These are phyloP conservation scores for Machaerirhynchus nigripectus DNA, from an alignment of 2,113 vertebrate genomes.

Conservation along the genomic window DNA sequence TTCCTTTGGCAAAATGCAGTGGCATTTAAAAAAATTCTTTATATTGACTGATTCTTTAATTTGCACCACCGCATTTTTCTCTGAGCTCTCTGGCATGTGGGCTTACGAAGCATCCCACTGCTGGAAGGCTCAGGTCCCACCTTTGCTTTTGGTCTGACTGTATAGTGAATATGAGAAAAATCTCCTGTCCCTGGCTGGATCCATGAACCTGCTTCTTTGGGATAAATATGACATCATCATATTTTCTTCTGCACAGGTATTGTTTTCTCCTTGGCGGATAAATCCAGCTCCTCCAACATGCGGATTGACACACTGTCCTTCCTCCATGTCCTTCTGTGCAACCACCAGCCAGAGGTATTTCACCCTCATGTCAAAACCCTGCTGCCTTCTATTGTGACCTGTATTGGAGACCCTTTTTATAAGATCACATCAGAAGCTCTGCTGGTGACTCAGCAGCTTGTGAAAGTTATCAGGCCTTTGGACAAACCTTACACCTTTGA, in stretches of 20 bases:
- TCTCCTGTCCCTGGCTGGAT: not conserved
- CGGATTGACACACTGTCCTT: slow-evolving; percentile 88
- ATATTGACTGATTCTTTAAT: not conserved
- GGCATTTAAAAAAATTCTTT: not conserved
- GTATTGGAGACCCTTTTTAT: slow-evolving; percentile 88
- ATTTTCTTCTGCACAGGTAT: slow-evolving; percentile 71
- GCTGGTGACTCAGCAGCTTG: slow-evolving; percentile 86
- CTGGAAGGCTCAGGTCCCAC: not conserved
- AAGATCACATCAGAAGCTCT: slow-evolving; percentile 90
- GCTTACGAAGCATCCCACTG: not conserved
- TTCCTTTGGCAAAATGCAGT: not conserved
- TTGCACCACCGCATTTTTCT: not conserved
- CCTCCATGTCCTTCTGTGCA: slow-evolving; percentile 84
- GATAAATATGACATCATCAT: not conserved
- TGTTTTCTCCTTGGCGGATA: slow-evolving; percentile 87
- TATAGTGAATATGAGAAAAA: not conserved
- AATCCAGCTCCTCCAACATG: slow-evolving; percentile 89
- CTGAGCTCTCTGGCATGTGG: not conserved
- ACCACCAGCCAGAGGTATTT: slow-evolving; percentile 83
- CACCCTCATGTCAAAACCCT: slow-evolving; percentile 84
- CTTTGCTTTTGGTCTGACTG: not conserved
- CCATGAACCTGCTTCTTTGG: not conserved
- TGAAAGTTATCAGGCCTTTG: slow-evolving; percentile 82
- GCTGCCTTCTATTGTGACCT: slow-evolving; percentile 80
- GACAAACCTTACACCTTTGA: slow-evolving; percentile 72